Evolutionary conservation across 1,140 invertebrate genomes (phyloP), one percentile per base, ranked within the genome.

Genomic region (Ceratina australensis): DNA sequence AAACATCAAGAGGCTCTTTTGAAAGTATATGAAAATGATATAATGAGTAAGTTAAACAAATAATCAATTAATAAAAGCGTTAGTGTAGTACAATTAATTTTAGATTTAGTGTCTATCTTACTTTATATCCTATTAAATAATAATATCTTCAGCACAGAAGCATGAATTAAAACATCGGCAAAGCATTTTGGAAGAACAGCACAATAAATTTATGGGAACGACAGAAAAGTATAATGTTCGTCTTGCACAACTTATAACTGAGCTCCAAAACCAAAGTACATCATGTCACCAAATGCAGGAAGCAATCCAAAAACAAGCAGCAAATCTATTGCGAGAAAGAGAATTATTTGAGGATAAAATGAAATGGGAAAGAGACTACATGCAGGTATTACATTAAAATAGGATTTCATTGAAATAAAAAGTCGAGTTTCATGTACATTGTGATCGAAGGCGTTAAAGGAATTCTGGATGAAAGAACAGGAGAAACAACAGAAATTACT

Each of bases 281-380:
- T 66, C 83, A 33, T 81, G 85, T 7, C 83, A 83, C 24, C 86
- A 90, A 57, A 75, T 74, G 47, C 86, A 91, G 85, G 87, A 88
- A 78, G 83, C 73, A 20, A 24, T 90, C 20, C 87, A 86, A 63
- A 84, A 80, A 3, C 85, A 77, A 71, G 87, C 91, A 81, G 79
- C 89, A 59, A 66, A 73, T 12, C 69, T 92, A 12, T 71, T 88
- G 0, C 86, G 77, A 49, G 91, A 92, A 54, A 88, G 84, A 80
- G 88, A 92, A 79, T 79, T 90, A 16, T 88, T 91, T 50, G 79
- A 87, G 42, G 88, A 92, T 52, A 90, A 92, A 72, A 85, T 82
- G 13, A 88, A 88, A 60, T 92, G 88, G 90, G 91, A 91, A 73
- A 86, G 85, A 20, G 77, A 89, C 72, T 86, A 90, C 81, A 78